Evolutionary conservation across 2,797 vertebrate genomes (phyloP).

Genomic region (Artibeus jamaicensis): DNA sequence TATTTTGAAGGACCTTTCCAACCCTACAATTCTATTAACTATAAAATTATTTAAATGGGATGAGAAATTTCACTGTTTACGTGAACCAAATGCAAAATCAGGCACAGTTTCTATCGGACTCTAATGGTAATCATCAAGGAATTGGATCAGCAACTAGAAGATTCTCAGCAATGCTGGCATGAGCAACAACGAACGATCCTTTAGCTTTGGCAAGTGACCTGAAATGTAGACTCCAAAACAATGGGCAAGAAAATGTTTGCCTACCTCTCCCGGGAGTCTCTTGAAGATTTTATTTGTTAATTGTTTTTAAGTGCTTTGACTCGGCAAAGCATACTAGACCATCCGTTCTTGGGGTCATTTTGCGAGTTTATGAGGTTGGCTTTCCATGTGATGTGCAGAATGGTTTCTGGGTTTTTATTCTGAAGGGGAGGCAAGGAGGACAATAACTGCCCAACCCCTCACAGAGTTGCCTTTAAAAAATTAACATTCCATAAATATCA

Average conservation of each 20-base stretch:
- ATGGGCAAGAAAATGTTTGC: constrained; percentile 22
- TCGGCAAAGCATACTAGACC: constrained; percentile 19
- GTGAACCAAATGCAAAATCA: constrained; percentile 56
- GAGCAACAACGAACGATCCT: constrained; percentile 28
- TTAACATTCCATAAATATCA: constrained; percentile 73
- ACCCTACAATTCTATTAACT: constrained; percentile 55
- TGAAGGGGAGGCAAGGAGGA: background rate
- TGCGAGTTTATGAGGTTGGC: background rate
- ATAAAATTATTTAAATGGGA: constrained; percentile 65
- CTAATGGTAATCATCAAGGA: constrained; percentile 49
- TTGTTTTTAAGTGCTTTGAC: constrained; percentile 48
- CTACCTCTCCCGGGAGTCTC: background rate
- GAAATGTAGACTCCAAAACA: constrained; percentile 39
- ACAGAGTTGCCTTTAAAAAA: constrained; percentile 43
- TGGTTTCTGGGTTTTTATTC: constrained; percentile 31
- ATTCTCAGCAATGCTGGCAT: background rate
- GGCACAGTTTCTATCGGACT: constrained; percentile 45
- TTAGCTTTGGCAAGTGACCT: constrained; percentile 48
- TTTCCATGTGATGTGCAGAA: constrained; percentile 38
- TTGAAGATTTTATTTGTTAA: constrained; percentile 46
- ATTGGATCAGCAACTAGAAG: constrained; percentile 46
- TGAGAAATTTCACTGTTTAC: constrained; percentile 60
- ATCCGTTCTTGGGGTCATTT: background rate
- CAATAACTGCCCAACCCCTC: constrained; percentile 38
- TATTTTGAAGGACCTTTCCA: constrained; percentile 48